These are phyloP conservation scores for Lasioglossum vierecki DNA, from an alignment of 2,888 invertebrate species.

Conservation along the genomic window DNA sequence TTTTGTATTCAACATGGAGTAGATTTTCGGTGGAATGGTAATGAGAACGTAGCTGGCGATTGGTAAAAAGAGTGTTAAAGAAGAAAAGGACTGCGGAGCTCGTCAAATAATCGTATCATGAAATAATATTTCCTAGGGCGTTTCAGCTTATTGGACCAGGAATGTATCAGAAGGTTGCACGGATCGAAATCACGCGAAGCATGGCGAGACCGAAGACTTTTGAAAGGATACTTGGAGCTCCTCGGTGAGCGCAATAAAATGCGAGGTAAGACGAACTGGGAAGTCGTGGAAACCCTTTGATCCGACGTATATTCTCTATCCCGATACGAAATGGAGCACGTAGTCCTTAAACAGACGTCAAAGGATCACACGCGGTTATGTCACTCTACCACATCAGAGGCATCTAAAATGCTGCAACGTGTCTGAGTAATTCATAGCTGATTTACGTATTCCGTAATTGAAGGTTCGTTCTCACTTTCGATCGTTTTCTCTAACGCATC, in stretches of 20 bases:
- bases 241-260: slow-evolving; percentile 57
- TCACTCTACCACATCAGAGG: slow-evolving; percentile 23
- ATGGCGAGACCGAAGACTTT: slow-evolving; percentile 40
- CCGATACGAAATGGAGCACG: slow-evolving; percentile 43
- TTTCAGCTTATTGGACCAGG: slow-evolving; percentile 6
- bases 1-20: neutral
- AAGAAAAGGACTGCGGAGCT: neutral
- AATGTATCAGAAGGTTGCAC: slow-evolving; percentile 8
- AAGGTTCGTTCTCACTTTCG: neutral
- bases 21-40: neutral
- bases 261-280: slow-evolving; percentile 60
- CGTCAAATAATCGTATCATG: slow-evolving; percentile 1
- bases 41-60: neutral
- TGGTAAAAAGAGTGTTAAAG: neutral
- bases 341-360: slow-evolving; percentile 44
- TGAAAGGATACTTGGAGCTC: slow-evolving; percentile 51
- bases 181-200: slow-evolving; percentile 23
- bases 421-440: slow-evolving; percentile 7
- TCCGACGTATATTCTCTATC: slow-evolving; percentile 41
- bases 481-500: neutral
- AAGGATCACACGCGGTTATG: slow-evolving; percentile 43
- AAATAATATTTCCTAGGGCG: slow-evolving; percentile 6
- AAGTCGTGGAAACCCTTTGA: slow-evolving; percentile 67
- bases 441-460: neutral
- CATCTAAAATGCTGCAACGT: slow-evolving; percentile 22